Evolutionary conservation across 2,113 vertebrate genomes (phyloP), one percentile per base, ranked within the genome.

Genomic region (Picathartes gymnocephalus): DNA sequence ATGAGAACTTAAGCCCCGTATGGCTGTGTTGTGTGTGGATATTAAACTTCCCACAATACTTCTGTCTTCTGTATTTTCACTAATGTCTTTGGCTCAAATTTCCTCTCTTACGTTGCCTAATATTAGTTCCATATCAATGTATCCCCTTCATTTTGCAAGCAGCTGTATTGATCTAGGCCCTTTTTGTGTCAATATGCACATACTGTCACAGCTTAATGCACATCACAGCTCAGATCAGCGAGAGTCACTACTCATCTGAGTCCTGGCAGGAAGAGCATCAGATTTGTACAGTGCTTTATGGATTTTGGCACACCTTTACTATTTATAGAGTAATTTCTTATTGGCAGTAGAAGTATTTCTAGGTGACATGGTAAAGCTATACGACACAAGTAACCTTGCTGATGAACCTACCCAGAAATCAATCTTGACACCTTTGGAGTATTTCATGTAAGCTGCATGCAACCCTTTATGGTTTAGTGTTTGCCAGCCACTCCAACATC

Each of bases 121-220:
- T 80, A 84, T 68, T 51, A 71, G 76, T 56, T 83, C 64, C 6
- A 0, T 71, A 53, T 56, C 7, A 5, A 65, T 33, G 62, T 51
- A 27, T 73, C n/a, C 37, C 40, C 66, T 94, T 90, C 71, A 54
- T 94, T 95, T 94, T 90, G 60, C 62, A 90, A 82, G 81, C 37
- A 39, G 42, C 74, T 81, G 0, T 86, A 92, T 83, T 58, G 68
- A 88, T 92, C 50, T 27, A n/a, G 42, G 30, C 78, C 9, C 27
- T 72, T 91, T 91, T 80, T 50, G 47, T 82, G 78, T 82, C 79
- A 58, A 56, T 40, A 35, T 30, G 56, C 56, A 77, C 51, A 37
- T 6, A 18, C 21, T 58, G 54, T 58, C 87, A 73, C 79, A 93
- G 64, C n/a, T 90, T 83, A 80, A 83, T 53, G 76, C 68, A 62